A percentile compares a stretch with the other conserved stretches of the same genome.
Conservation (phyloP, 2,888 invertebrate species). For the Lasioglossum pauxillum region DNA sequence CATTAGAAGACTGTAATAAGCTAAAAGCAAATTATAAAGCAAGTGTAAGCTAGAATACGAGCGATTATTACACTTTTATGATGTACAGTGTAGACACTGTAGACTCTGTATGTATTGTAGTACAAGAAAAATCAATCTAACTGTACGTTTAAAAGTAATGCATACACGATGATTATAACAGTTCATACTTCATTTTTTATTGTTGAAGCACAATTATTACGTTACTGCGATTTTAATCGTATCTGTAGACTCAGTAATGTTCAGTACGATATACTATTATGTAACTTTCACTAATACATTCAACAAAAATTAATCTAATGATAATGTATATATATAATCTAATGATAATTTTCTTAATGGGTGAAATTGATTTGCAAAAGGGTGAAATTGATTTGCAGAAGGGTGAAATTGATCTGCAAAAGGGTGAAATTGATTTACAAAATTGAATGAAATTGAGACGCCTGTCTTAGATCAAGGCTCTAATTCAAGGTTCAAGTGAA, state of each 20-base stretch:
- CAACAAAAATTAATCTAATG: background rate
- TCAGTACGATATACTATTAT: background rate
- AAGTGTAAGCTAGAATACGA: background rate
- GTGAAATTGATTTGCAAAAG: too few species aligned
- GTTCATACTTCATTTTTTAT: background rate
- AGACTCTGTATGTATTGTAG: background rate
- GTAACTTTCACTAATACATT: background rate
- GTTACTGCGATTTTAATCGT: background rate
- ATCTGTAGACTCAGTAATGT: background rate
- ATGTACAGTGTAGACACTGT: background rate
- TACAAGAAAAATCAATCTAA: constrained; percentile 4
- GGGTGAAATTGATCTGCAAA: too few species aligned
- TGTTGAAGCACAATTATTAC: background rate
- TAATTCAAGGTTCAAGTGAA: background rate
- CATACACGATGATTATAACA: background rate
- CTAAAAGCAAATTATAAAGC: constrained; percentile 13
- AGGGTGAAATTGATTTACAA: too few species aligned
- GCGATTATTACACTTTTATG: constrained; percentile 9
- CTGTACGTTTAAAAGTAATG: background rate
- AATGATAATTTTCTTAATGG: too few species aligned
- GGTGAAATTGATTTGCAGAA: too few species aligned
- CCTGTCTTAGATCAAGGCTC: too few species aligned
- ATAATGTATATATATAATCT: background rate
- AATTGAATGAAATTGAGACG: too few species aligned
- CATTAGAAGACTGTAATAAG: constrained; percentile 17